A percentile compares a stretch with the other conserved stretches of the same genome.
Conservation (phyloP, 2,888 invertebrate genomes). For the Sycophila texana region DNA sequence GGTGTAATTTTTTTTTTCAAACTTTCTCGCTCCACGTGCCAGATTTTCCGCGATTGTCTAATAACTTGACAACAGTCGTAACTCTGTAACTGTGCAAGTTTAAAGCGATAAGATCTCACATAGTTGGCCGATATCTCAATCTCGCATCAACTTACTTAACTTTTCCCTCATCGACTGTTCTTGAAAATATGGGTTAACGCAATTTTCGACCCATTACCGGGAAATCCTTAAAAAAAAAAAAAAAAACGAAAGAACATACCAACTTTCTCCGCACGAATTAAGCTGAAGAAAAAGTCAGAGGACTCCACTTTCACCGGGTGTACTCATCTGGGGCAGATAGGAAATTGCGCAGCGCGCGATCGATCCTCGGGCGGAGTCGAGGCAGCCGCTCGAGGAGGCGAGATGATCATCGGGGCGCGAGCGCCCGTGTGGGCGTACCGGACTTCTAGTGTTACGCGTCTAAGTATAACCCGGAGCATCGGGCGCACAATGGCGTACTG, state of each 20-base stretch:
- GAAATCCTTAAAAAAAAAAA: neutral
- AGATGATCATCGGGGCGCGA: slow-evolving; percentile 63
- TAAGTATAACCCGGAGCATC: slow-evolving; percentile 59
- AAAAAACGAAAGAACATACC: too few relatives aligned
- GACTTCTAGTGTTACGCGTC: slow-evolving; percentile 65
- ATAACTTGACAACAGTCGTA: slow-evolving; percentile 31
- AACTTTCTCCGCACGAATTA: neutral
- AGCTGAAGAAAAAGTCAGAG: neutral
- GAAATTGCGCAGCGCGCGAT: slow-evolving; percentile 3
- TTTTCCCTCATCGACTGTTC: slow-evolving; percentile 13
- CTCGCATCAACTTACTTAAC: slow-evolving; percentile 4
- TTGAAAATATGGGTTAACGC: slow-evolving; percentile 38
- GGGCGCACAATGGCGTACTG: slow-evolving; percentile 67
- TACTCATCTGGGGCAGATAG: neutral
- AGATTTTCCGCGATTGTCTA: slow-evolving; percentile 6
- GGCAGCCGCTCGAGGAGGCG: slow-evolving; percentile 47
- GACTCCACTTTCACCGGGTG: neutral
- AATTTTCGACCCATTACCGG: slow-evolving; percentile 2
- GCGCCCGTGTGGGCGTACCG: slow-evolving; percentile 69
- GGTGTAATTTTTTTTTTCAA: too few relatives aligned
- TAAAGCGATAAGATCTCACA: slow-evolving; percentile 32
- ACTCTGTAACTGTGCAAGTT: neutral
- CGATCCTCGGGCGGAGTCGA: slow-evolving; percentile 3
- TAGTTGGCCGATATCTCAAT: slow-evolving; percentile 23
- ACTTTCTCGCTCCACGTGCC: too few relatives aligned